Evolutionary conservation across 2,797 vertebrate genomes (phyloP).

Genomic region (Mormyrus proboscirostris): DNA sequence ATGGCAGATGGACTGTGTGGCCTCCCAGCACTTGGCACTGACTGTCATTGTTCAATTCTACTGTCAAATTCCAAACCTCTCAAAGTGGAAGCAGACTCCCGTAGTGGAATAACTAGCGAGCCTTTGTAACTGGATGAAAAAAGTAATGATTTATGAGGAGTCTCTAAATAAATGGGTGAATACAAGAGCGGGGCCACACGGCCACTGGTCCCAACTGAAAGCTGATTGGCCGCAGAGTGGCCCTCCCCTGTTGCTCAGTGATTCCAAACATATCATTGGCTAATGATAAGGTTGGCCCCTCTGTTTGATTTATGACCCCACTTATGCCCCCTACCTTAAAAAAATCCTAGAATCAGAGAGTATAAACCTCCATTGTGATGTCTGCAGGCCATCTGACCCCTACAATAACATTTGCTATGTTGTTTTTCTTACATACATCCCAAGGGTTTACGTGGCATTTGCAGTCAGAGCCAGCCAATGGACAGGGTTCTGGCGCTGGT

Average conservation of each 20-base stretch:
- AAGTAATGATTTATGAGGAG: not conserved
- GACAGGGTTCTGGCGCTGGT: not conserved
- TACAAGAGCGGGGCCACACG: not conserved
- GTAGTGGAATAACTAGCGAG: not conserved
- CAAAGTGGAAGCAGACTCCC: not conserved
- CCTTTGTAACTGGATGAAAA: not conserved
- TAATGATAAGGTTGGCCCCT: not conserved
- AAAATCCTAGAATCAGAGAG: not conserved
- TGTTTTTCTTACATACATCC: not conserved
- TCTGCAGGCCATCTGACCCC: not conserved
- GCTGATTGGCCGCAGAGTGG: not conserved
- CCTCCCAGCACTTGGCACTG: not conserved
- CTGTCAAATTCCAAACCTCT: not conserved
- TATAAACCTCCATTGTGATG: not conserved
- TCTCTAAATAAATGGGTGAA: not conserved
- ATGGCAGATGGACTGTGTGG: not conserved
- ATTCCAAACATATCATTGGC: not conserved
- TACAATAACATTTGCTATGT: not conserved
- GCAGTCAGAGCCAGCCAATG: not conserved
- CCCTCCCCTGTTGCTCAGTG: not conserved
- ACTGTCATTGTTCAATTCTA: not conserved
- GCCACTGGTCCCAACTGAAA: not conserved
- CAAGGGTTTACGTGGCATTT: slow-evolving; percentile 10
- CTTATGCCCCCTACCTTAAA: not conserved
- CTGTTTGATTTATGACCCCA: not conserved